Percentiles rank a stretch among this genome's conserved stretches.
Evolutionary conservation across 1,140 invertebrate species (phyloP).

Genomic region (Lepidostoma basale): DNA sequence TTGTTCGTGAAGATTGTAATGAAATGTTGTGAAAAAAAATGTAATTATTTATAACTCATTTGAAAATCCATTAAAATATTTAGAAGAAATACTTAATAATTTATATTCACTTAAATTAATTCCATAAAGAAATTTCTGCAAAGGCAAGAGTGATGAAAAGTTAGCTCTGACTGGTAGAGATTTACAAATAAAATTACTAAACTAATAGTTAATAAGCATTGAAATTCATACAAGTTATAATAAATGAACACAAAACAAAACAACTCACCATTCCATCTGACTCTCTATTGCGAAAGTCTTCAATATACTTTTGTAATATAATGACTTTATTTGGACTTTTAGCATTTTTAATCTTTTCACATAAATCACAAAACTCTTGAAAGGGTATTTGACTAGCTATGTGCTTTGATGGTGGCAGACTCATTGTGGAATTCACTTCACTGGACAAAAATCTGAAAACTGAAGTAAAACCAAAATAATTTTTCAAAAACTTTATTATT

Average conservation of each 20-base stretch:
- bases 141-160: too few species aligned
- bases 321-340: slow-evolving; percentile 42
- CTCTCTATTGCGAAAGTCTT: slow-evolving; percentile 18
- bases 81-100: too few species aligned
- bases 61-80: too few species aligned
- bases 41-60: too few species aligned
- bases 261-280: not conserved
- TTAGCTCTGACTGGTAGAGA: too few species aligned
- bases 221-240: not conserved
- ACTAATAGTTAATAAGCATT: not conserved
- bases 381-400: slow-evolving; percentile 51
- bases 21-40: too few species aligned
- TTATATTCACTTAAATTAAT: too few species aligned
- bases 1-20: too few species aligned
- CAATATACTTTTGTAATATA: slow-evolving; percentile 35
- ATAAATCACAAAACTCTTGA: slow-evolving; percentile 51
- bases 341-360: slow-evolving; percentile 51
- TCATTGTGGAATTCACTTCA: not conserved
- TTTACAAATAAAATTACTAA: too few species aligned
- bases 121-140: too few species aligned
- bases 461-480: slow-evolving; percentile 12
- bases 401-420: slow-evolving; percentile 8
- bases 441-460: slow-evolving; percentile 34
- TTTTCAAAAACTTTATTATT: not conserved
- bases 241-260: not conserved